Conservation (phyloP, 2,888 invertebrate genomes). For the Cabera pusaria region DNA sequence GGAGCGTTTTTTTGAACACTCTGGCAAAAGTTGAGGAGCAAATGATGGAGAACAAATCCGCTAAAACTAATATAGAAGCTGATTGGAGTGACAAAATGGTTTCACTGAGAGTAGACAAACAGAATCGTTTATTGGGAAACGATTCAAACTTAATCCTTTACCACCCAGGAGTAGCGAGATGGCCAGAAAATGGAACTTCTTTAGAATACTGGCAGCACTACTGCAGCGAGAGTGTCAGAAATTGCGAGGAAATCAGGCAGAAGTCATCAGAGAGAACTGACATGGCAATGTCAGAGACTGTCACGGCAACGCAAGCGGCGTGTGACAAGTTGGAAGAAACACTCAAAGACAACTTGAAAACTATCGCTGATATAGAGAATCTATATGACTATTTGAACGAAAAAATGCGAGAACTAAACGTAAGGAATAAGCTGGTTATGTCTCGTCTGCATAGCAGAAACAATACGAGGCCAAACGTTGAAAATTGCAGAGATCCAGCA, state of each 20-base stretch:
- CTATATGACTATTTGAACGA: constrained; percentile 87
- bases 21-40: constrained; percentile 85
- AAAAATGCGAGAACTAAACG: constrained; percentile 87
- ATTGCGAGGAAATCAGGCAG: constrained; percentile 89
- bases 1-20: constrained; percentile 84
- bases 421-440: constrained; percentile 91
- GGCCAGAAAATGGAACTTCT: constrained; percentile 87
- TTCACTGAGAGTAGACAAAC: constrained; percentile 87
- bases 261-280: constrained; percentile 92
- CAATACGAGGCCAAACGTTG: constrained; percentile 88
- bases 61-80: constrained; percentile 90
- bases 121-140: constrained; percentile 86
- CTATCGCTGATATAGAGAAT: constrained; percentile 90
- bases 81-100: constrained; percentile 96
- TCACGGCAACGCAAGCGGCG: constrained; percentile 89
- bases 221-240: constrained; percentile 89
- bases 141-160: constrained; percentile 87
- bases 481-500: constrained; percentile 92
- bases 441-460: constrained; percentile 90
- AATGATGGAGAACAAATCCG: constrained; percentile 88
- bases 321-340: constrained; percentile 87
- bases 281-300: constrained; percentile 86
- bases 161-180: constrained; percentile 90
- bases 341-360: constrained; percentile 87
- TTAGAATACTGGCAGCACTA: constrained; percentile 93